Conservation (phyloP, 2,113 vertebrate species). For the Misgurnus anguillicaudatus region DNA sequence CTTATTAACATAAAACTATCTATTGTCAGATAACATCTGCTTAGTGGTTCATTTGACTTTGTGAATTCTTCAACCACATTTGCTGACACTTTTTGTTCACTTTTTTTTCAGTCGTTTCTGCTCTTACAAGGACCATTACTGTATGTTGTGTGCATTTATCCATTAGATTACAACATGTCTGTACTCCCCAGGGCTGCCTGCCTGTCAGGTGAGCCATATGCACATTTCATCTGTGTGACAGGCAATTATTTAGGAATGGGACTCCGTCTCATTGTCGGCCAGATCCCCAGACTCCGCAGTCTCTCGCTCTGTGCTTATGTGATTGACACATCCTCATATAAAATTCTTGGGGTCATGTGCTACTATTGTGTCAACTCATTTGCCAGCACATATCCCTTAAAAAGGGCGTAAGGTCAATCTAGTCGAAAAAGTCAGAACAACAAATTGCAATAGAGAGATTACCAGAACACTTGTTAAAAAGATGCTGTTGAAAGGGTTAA, state of each 20-base stretch:
- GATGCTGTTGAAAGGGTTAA: too few species aligned
- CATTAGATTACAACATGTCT: slow-evolving; percentile 11
- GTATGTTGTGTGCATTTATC: slow-evolving; percentile 29
- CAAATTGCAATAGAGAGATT: neutral
- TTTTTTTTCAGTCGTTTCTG: neutral
- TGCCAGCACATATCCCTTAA: neutral
- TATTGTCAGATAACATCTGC: too few species aligned
- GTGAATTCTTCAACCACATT: neutral
- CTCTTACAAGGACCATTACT: neutral
- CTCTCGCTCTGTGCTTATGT: slow-evolving; percentile 1
- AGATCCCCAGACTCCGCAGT: slow-evolving; percentile 15
- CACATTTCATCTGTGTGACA: slow-evolving; percentile 48
- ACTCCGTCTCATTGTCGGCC: slow-evolving; percentile 1
- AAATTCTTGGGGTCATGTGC: neutral
- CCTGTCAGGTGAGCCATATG: slow-evolving; percentile 40
- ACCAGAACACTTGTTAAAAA: too few species aligned
- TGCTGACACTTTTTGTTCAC: neutral
- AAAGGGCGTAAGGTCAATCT: neutral
- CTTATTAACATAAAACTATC: neutral
- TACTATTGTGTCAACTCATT: neutral
- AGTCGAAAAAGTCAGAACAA: neutral
- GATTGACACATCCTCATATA: slow-evolving; percentile 28
- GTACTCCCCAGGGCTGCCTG: neutral
- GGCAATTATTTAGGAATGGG: slow-evolving; percentile 43
- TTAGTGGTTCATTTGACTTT: neutral